Percentiles rank a stretch among this genome's conserved stretches.
phyloP scores from a whole-genome alignment of 1,140 invertebrate species.

The Phenacoccus solenopsis region DNA sequence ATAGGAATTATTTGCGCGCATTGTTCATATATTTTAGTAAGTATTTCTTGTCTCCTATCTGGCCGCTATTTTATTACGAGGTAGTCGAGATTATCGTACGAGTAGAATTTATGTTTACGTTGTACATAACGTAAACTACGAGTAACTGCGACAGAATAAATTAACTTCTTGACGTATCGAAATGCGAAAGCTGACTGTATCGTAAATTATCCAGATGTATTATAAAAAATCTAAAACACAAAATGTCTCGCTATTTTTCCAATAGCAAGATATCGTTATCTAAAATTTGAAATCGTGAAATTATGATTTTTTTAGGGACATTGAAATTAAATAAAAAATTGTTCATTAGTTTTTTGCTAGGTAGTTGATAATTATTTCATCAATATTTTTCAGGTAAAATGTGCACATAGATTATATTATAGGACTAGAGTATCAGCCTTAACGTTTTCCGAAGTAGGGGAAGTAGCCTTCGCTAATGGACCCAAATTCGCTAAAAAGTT shows the following conservation, averaged over 20 bases:
- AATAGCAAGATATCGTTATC: too few relatives aligned
- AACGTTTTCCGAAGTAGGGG: conserved; percentile 63
- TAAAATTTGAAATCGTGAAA: background rate
- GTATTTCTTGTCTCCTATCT: conserved; percentile 29
- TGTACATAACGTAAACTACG: background rate
- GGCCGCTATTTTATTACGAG: background rate
- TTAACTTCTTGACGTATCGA: too few relatives aligned
- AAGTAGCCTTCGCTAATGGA: conserved; percentile 53
- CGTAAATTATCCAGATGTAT: too few relatives aligned
- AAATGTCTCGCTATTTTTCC: too few relatives aligned
- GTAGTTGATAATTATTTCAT: background rate
- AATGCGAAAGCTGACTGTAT: too few relatives aligned
- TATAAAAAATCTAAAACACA: too few relatives aligned
- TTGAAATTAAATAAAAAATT: too few relatives aligned
- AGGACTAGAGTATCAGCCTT: conserved; percentile 51
- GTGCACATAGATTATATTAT: conserved; percentile 60
- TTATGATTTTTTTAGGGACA: too few relatives aligned
- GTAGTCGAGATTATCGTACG: background rate
- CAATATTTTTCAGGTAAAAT: conserved; percentile 34
- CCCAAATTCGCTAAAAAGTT: conserved; percentile 48
- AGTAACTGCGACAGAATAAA: too few relatives aligned
- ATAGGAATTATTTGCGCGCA: conserved; percentile 73
- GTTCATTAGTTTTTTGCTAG: too few relatives aligned
- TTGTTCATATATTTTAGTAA: conserved; percentile 72
- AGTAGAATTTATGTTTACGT: background rate